phyloP scores from a whole-genome alignment of 2,797 vertebrate species.

The Phoeniculus purpureus region DNA sequence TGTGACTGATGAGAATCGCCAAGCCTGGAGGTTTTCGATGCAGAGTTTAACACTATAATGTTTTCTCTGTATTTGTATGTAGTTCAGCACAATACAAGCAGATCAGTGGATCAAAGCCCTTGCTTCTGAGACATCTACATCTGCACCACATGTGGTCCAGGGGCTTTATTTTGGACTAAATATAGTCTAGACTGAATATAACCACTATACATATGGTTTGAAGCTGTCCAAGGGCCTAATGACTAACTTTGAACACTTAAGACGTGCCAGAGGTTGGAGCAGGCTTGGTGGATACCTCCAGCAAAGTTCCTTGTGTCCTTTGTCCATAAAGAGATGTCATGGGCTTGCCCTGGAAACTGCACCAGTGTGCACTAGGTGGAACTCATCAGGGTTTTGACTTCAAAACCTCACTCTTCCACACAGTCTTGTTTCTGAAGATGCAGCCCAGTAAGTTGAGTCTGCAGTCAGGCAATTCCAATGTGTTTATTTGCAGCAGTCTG shows the following conservation, averaged over 20 bases:
- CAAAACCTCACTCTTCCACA: background rate
- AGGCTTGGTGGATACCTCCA: background rate
- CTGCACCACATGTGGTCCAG: background rate
- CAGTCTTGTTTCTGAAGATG: background rate
- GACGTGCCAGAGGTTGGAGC: background rate
- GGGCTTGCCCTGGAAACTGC: background rate
- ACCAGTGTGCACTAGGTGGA: background rate
- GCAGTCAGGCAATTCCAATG: background rate
- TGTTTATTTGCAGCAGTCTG: background rate
- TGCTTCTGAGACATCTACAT: background rate
- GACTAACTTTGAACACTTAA: background rate
- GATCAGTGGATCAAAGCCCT: background rate
- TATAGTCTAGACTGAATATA: background rate
- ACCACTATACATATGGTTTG: background rate
- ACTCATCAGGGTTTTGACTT: background rate
- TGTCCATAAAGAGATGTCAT: background rate
- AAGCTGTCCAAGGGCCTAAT: background rate
- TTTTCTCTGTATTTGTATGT: background rate
- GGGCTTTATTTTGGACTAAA: background rate
- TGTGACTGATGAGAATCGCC: background rate
- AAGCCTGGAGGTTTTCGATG: background rate
- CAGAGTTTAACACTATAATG: background rate
- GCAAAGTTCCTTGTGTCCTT: background rate
- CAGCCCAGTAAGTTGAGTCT: background rate
- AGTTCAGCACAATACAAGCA: constrained; percentile 16